Percentiles rank a stretch among this genome's conserved stretches.
These are phyloP conservation scores for Penaeus chinensis DNA, from an alignment of 1,140 invertebrate genomes.

Conservation along the genomic window DNA sequence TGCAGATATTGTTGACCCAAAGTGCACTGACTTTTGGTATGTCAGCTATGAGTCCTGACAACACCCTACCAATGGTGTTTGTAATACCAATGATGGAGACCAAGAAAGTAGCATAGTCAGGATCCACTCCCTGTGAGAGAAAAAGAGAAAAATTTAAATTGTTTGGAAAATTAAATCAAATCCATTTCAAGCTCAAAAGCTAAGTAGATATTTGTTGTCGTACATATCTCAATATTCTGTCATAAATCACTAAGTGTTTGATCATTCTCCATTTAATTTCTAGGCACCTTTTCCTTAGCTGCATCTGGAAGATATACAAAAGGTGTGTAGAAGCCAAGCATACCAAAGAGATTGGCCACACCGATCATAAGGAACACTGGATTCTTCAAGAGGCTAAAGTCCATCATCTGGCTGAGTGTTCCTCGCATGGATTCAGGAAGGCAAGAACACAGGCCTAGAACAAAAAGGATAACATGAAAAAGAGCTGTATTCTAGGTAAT, in stretches of 20 bases:
- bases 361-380: slow-evolving; percentile 93
- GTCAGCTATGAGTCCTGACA: slow-evolving; percentile 73
- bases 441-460: slow-evolving; percentile 48
- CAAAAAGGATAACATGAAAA: not conserved
- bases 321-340: slow-evolving; percentile 94
- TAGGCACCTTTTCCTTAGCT: slow-evolving; percentile 75
- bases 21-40: slow-evolving; percentile 80
- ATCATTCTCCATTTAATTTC: not conserved
- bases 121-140: slow-evolving; percentile 74
- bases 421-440: slow-evolving; percentile 77
- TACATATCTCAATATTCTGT: too few species aligned
- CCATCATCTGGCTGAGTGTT: slow-evolving; percentile 91
- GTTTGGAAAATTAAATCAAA: too few species aligned
- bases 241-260: too few species aligned
- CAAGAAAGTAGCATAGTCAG: slow-evolving; percentile 83
- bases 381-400: slow-evolving; percentile 88
- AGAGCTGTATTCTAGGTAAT: not conserved
- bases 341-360: slow-evolving; percentile 93
- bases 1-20: slow-evolving; percentile 92
- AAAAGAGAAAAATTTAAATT: not conserved
- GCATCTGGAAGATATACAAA: slow-evolving; percentile 93
- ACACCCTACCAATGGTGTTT: slow-evolving; percentile 79
- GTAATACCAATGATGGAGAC: slow-evolving; percentile 96
- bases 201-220: too few species aligned
- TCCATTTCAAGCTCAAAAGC: too few species aligned